phyloP scores from a whole-genome alignment of 2,797 vertebrate species.

The Melanotaenia nigrans region DNA sequence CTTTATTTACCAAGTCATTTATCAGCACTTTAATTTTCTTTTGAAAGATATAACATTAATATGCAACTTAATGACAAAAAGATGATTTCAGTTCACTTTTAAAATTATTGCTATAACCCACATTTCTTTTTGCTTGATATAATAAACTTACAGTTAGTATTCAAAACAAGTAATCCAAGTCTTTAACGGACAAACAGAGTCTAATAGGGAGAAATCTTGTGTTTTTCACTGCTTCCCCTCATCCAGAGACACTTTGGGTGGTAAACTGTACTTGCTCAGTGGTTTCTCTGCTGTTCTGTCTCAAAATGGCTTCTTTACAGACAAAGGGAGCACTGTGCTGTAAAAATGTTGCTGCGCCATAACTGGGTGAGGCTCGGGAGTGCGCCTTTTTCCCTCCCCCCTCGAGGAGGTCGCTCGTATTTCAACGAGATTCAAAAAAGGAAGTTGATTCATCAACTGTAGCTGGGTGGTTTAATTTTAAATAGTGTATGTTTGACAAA shows the following conservation, averaged over 20 bases:
- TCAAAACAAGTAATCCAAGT: conserved; percentile 80
- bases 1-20: conserved; percentile 37
- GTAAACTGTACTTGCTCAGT: conserved; percentile 66
- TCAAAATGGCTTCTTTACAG: conserved; percentile 87
- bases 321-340: conserved; percentile 80
- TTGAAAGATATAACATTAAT: conserved; percentile 29
- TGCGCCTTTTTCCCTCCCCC: background rate
- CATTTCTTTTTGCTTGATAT: conserved; percentile 52
- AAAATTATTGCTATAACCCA: conserved; percentile 3
- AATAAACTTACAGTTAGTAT: conserved; percentile 79
- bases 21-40: conserved; percentile 25
- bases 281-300: conserved; percentile 79
- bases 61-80: conserved; percentile 6
- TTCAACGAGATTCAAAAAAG: conserved; percentile 15
- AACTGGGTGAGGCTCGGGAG: conserved; percentile 80
- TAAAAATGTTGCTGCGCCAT: conserved; percentile 81
- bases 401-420: conserved; percentile 33
- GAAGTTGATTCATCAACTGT: conserved; percentile 25
- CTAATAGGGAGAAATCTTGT: conserved; percentile 69
- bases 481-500: conserved; percentile 21
- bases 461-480: conserved; percentile 28
- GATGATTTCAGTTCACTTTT: conserved; percentile 23
- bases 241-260: conserved; percentile 67
- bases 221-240: conserved; percentile 68
- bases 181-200: conserved; percentile 66